These are phyloP conservation scores for Tetraneura akinire DNA, from an alignment of 1,140 invertebrate species.

Conservation along the genomic window DNA sequence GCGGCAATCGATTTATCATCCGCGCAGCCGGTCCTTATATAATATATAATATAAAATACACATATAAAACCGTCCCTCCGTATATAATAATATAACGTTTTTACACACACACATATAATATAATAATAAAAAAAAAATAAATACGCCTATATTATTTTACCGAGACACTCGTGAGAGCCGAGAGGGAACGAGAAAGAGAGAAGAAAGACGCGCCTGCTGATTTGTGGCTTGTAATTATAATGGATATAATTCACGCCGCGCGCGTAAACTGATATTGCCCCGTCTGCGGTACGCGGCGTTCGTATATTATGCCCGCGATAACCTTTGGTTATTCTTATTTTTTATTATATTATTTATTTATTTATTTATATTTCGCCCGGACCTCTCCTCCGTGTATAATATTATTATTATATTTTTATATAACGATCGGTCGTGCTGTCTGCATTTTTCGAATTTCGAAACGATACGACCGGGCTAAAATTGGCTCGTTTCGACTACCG, in stretches of 20 bases:
- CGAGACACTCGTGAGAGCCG: too few relatives aligned
- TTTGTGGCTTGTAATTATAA: conserved; percentile 49
- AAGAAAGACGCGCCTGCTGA: conserved; percentile 12
- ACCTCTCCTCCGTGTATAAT: background rate
- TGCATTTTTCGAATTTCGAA: conserved; percentile 49
- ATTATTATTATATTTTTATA: background rate
- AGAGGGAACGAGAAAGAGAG: background rate
- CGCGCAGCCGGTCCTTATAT: conserved; percentile 28
- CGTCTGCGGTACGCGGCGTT: background rate
- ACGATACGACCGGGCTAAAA: conserved; percentile 41
- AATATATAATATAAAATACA: too few relatives aligned
- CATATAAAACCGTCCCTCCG: conserved; percentile 33
- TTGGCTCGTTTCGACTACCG: conserved; percentile 49
- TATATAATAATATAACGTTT: too few relatives aligned
- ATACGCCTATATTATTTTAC: too few relatives aligned
- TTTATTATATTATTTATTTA: too few relatives aligned
- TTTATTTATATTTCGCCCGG: conserved; percentile 4
- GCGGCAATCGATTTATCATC: conserved; percentile 47
- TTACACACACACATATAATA: background rate
- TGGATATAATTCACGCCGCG: conserved; percentile 31
- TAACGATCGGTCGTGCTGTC: conserved; percentile 31
- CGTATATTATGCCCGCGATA: conserved; percentile 1
- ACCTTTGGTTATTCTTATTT: conserved; percentile 33
- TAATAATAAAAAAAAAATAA: too few relatives aligned
- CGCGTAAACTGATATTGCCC: conserved; percentile 48